Evolutionary conservation across 2,797 vertebrate species (phyloP), one percentile per base, ranked within the genome.

Genomic region (Enoplosus armatus): DNA sequence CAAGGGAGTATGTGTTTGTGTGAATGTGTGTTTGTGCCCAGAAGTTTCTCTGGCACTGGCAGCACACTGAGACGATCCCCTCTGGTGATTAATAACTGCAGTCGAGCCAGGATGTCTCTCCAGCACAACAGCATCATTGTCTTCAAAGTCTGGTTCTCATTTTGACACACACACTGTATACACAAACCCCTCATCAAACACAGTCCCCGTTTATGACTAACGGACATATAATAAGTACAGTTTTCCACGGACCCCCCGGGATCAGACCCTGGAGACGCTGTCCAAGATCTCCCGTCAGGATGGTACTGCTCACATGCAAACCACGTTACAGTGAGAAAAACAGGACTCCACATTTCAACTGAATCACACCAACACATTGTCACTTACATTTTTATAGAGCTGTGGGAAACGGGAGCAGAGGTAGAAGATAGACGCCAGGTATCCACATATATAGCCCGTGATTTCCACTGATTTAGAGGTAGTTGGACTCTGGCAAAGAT

Each of bases 381-480:
- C 70, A 90, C 94, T 93, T 91, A 94, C 72, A 12, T 96, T 96
- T 95, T 96, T 94, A 74, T 93, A 87, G 37, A 96, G 93, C 86
- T 95, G 95, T 16, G 94, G 93, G 81, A 96, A 93, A 64, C 90
- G 87, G 37, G 94, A 95, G 70, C 92, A 87, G 83, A 96, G 92
- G 90, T 95, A 96, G 88, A 96, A 95, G 41, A 92, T 37, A 2
- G 93, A 94, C 54, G 93, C 95, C 45, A 93, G 24, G 74, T 87
- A 96, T 82, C 92, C 96, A 90, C 94, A 96, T 81, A 95, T 66
- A 68, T 95, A 96, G 41, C 90, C 95, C 79, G 93, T 95, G 64
- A 95, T 84, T 86, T 95, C 93, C 64, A 90, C 87, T 66, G 90
- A 85, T 75, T 82, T 91, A 11, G 87, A 90, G 75, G 83, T 70